These are phyloP conservation scores for Rhingia rostrata DNA, from an alignment of 2,888 invertebrate genomes.

Conservation along the genomic window DNA sequence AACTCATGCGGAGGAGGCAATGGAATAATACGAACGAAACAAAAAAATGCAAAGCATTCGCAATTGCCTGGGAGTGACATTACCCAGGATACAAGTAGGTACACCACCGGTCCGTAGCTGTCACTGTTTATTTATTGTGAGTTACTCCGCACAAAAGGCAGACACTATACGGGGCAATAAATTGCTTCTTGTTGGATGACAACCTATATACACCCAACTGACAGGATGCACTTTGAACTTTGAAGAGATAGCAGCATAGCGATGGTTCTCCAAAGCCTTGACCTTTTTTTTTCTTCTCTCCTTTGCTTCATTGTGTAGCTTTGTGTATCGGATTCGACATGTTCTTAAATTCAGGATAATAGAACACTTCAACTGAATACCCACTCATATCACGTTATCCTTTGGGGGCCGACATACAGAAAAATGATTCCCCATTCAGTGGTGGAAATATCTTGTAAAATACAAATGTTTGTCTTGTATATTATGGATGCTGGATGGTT, in stretches of 20 bases:
- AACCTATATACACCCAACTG: constrained; percentile 38
- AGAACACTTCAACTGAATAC: not conserved
- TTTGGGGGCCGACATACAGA: not conserved
- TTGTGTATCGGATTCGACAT: constrained; percentile 40
- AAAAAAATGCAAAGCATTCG: constrained; percentile 39
- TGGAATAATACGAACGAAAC: constrained; percentile 1
- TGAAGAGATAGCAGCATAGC: constrained; percentile 22
- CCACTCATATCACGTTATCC: constrained; percentile 19
- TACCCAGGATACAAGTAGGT: constrained; percentile 3
- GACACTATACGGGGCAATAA: constrained; percentile 46
- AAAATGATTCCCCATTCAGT: not conserved
- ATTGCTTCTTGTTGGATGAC: constrained; percentile 55
- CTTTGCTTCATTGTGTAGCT: not conserved
- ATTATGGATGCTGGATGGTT: not conserved
- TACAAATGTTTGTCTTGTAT: constrained; percentile 9
- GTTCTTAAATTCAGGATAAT: constrained; percentile 48
- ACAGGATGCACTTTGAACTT: constrained; percentile 48
- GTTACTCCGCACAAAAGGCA: constrained; percentile 39
- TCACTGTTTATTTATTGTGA: constrained; percentile 70
- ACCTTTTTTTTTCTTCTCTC: constrained; percentile 41
- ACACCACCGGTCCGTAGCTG: constrained; percentile 41
- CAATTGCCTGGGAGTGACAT: constrained; percentile 46
- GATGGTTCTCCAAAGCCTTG: constrained; percentile 45
- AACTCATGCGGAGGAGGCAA: not conserved
- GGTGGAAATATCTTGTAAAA: constrained; percentile 4